These are phyloP conservation scores for Calameuta idolon DNA, from an alignment of 2,888 invertebrate species.

Conservation along the genomic window DNA sequence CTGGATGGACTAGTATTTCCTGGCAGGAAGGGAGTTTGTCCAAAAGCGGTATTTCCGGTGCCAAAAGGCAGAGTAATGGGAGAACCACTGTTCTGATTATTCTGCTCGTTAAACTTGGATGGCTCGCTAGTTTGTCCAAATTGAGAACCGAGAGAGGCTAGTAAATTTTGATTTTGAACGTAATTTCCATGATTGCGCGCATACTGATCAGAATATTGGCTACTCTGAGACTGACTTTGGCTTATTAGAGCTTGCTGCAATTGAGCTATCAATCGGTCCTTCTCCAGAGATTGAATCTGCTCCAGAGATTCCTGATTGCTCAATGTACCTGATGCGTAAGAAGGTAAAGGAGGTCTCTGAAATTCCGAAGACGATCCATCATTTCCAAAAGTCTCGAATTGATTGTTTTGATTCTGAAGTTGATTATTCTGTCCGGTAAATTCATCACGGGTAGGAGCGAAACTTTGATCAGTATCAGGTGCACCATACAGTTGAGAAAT, in stretches of 20 bases:
- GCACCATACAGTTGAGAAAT: constrained; percentile 59
- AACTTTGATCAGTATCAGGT: constrained; percentile 51
- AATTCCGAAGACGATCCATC: constrained; percentile 3
- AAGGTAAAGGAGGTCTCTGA: constrained; percentile 40
- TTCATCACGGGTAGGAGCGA: constrained; percentile 49
- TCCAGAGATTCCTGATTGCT: constrained; percentile 45
- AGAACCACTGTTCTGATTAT: constrained; percentile 2
- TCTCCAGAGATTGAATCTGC: constrained; percentile 55
- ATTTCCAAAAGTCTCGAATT: constrained; percentile 26
- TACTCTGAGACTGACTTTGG: constrained; percentile 36
- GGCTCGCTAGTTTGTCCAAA: constrained; percentile 26
- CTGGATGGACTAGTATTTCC: constrained; percentile 36
- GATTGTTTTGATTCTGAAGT: constrained; percentile 30
- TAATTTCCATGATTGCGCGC: constrained; percentile 46
- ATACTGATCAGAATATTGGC: constrained; percentile 37
- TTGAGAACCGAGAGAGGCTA: constrained; percentile 36
- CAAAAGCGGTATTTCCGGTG: constrained; percentile 33
- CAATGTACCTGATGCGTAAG: constrained; percentile 57
- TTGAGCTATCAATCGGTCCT: constrained; percentile 56
- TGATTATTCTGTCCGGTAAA: constrained; percentile 35
- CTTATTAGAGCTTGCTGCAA: constrained; percentile 48
- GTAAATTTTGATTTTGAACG: constrained; percentile 39
- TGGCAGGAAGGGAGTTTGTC: constrained; percentile 41
- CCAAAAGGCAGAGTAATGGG: constrained; percentile 22
- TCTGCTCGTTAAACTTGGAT: constrained; percentile 15